These are phyloP conservation scores for Entomyzon cyanotis DNA, from an alignment of 2,113 vertebrate species.

Conservation along the genomic window DNA sequence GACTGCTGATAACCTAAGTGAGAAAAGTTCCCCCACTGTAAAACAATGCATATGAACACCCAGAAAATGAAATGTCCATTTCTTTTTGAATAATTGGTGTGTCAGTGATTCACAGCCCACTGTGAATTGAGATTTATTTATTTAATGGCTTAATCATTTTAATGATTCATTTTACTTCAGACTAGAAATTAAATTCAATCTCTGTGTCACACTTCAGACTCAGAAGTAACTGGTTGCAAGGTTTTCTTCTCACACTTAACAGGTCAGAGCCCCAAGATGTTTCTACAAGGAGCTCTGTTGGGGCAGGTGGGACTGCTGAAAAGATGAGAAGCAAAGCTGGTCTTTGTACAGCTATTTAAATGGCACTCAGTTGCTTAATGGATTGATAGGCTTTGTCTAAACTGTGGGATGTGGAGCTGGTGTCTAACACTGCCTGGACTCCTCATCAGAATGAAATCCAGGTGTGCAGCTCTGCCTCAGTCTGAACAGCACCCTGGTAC, in stretches of 20 bases:
- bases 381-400: background rate
- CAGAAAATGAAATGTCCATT: background rate
- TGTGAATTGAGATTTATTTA: background rate
- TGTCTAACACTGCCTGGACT: background rate
- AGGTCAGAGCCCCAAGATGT: background rate
- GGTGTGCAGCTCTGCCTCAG: background rate
- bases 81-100: background rate
- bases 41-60: background rate
- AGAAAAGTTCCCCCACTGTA: background rate
- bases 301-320: background rate
- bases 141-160: conserved; percentile 36
- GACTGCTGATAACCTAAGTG: background rate
- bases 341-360: background rate
- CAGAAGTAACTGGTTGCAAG: background rate
- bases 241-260: background rate
- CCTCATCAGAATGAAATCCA: background rate
- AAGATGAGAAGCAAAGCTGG: background rate
- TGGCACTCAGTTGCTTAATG: background rate
- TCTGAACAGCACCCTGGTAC: background rate
- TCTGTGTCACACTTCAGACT: background rate
- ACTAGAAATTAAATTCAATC: background rate
- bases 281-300: background rate
- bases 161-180: conserved; percentile 28
- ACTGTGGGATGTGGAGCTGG: background rate
- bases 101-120: background rate